These are phyloP conservation scores for Balearica regulorum DNA, from an alignment of 2,797 vertebrate species.

Conservation along the genomic window DNA sequence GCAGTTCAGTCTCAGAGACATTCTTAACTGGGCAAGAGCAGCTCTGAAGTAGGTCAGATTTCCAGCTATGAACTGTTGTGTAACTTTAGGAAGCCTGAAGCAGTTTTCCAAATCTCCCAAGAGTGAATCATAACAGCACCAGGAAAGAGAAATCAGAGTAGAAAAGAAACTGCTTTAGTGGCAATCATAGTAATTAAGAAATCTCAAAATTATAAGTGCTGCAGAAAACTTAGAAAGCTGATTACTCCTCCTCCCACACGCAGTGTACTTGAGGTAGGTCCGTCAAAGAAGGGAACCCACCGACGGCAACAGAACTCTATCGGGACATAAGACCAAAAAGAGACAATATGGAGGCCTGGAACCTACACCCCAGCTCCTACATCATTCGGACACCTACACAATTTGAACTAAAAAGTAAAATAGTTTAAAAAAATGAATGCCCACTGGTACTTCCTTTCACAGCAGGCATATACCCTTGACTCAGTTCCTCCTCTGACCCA, in stretches of 20 bases:
- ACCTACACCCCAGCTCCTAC: background rate
- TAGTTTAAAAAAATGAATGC: background rate
- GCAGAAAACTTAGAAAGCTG: background rate
- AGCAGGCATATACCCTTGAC: background rate
- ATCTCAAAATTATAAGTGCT: background rate
- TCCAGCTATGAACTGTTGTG: background rate
- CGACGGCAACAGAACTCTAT: rapidly evolving
- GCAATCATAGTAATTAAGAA: background rate
- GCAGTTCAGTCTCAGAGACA: background rate
- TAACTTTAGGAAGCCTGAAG: conserved; percentile 8
- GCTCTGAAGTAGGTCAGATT: conserved; percentile 8
- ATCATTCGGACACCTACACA: background rate
- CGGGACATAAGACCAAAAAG: rapidly evolving
- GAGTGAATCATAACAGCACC: conserved; percentile 17
- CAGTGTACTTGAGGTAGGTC: background rate
- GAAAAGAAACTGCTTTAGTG: background rate
- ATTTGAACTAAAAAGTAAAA: background rate
- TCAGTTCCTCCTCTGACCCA: background rate
- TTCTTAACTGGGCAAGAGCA: background rate
- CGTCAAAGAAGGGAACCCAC: background rate
- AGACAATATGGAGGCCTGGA: background rate
- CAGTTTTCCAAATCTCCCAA: background rate
- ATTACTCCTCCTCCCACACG: background rate
- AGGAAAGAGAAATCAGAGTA: background rate
- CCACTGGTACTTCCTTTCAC: background rate